Evolutionary conservation across 2,888 invertebrate species (phyloP).

Genomic region (Amiota mariae): DNA sequence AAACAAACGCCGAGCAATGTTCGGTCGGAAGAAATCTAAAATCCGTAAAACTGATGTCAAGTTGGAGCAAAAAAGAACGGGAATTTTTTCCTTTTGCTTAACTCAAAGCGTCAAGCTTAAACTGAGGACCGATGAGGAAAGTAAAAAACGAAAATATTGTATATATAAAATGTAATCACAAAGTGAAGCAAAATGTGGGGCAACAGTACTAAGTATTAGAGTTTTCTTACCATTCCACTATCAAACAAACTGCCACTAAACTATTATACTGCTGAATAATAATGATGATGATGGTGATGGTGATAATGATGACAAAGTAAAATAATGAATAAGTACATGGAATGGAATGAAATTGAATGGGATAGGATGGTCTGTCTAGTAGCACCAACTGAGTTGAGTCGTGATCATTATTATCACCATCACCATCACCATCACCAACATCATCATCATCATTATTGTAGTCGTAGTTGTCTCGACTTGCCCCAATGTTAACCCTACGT

Average conservation of each 20-base stretch:
- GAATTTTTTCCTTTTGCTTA: slow-evolving; percentile 9
- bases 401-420: not conserved
- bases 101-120: not conserved
- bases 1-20: not conserved
- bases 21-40: not conserved
- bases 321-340: too few relatives aligned
- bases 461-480: not conserved
- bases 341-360: too few relatives aligned
- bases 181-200: not conserved
- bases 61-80: not conserved
- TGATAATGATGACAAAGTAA: too few relatives aligned
- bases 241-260: too few relatives aligned
- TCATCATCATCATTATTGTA: not conserved
- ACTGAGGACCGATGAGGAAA: not conserved
- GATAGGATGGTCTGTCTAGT: too few relatives aligned
- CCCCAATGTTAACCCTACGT: too few relatives aligned
- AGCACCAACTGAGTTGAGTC: slow-evolving; percentile 1
- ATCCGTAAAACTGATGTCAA: slow-evolving; percentile 24
- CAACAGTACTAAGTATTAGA: not conserved
- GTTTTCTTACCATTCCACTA: too few relatives aligned
- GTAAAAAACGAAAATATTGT: not conserved
- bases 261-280: too few relatives aligned
- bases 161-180: not conserved
- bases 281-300: too few relatives aligned
- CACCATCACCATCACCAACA: too few relatives aligned